phyloP scores from a whole-genome alignment of 2,888 invertebrate species.

The Caenorhabditis wallacei region DNA sequence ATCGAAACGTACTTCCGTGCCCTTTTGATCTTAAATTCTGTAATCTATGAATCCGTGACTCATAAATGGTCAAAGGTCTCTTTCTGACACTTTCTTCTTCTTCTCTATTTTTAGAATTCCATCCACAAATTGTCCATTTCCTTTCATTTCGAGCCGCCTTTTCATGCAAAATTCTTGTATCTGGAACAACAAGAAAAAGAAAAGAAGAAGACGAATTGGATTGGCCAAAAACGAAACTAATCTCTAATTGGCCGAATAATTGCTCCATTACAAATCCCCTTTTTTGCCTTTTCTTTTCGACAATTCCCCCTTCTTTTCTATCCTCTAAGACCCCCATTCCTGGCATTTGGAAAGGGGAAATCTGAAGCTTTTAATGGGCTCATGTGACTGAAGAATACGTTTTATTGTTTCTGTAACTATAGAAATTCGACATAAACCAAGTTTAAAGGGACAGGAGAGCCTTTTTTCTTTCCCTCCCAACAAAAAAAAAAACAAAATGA shows the following conservation, averaged over 20 bases:
- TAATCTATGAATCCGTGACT: too few relatives aligned
- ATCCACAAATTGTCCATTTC: constrained; percentile 42
- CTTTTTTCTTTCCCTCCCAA: not conserved
- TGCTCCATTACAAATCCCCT: constrained; percentile 13
- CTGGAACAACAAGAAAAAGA: constrained; percentile 28
- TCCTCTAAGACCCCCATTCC: constrained; percentile 3
- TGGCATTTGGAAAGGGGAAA: constrained; percentile 23
- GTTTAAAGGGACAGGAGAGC: constrained; percentile 4
- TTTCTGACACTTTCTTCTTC: constrained; percentile 18
- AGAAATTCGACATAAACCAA: constrained; percentile 33
- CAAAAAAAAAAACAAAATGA: constrained; percentile 41
- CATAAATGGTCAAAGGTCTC: not conserved
- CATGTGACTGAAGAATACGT: constrained; percentile 11
- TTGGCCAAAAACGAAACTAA: constrained; percentile 54
- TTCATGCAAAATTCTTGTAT: constrained; percentile 9
- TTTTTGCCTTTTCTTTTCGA: constrained; percentile 8
- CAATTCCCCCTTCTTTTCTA: not conserved
- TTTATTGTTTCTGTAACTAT: constrained; percentile 39
- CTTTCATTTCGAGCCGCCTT: constrained; percentile 15
- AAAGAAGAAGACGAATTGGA: constrained; percentile 20
- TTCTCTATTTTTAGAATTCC: constrained; percentile 5
- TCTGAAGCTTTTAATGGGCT: constrained; percentile 31
- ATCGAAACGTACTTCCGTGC: too few relatives aligned
- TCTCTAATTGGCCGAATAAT: constrained; percentile 60
- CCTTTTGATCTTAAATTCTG: too few relatives aligned